Evolutionary conservation across 1,140 invertebrate genomes (phyloP), one percentile per base, ranked within the genome.

Genomic region (Heliconius eleuchia): DNA sequence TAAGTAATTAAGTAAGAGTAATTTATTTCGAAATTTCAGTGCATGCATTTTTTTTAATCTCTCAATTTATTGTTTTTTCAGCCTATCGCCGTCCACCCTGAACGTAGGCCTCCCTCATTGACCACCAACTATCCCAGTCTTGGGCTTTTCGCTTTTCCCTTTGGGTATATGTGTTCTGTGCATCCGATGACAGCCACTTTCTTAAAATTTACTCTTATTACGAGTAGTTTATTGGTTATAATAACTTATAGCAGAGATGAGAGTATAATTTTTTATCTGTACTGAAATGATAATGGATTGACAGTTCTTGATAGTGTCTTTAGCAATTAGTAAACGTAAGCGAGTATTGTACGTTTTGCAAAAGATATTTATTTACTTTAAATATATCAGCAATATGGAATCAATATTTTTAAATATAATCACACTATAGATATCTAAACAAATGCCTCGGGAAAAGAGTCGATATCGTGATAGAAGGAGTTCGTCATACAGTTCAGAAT

Each of bases 371-470:
- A 42, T 50, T 37, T 72, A 72, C 18, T n/a, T 57, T 57, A 30
- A 23, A 66, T 66, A 27, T 27, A 66, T 23, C 9, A 23, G 9
- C 55, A 60, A 60, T 23, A 60, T 60, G 55, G 8, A 60, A 23
- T 60, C 55, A 9, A 73, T 42, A 42, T n/a, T 42, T 34, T 39
- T 73, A 7, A 42, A 19, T 46, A 23, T 37, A 34, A 46, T 73
- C 27, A 46, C 39, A 73, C 23, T 52, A 52, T 23, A 42, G 16
- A 46, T 11, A 42, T 73, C 66, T 9, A 39, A 30, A 73, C 46
- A 76, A 78, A 91, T 91, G 92, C 92, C 92, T 72, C 89, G 92
- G 71, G 92, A 94, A 78, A 93, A 88, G 85, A 90, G 84, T 80
- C 85, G 86, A 57, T 88, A 92, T 76, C 86, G 92, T 9, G 92